Conservation (phyloP, 2,113 vertebrate species). For the Chaetodon trifascialis region DNA sequence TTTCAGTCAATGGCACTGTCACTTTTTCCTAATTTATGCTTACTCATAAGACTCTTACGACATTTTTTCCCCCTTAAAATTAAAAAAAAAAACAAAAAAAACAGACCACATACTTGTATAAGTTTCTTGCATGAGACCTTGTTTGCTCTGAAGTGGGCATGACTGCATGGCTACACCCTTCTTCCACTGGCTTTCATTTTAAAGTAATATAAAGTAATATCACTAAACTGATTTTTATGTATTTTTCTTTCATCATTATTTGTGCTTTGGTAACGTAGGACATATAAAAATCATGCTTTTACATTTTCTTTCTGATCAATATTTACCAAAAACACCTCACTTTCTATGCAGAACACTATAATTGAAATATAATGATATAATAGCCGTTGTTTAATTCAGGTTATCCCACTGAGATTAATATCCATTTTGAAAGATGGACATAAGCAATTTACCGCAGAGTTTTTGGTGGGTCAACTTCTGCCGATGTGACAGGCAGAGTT, state of each 20-base stretch:
- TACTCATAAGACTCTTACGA: no score
- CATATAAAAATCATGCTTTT: not conserved
- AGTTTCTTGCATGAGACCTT: not conserved
- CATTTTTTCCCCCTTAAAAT: no score
- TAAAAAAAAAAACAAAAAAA: no score
- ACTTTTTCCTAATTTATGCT: no score
- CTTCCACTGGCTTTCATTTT: not conserved
- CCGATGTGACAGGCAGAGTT: not conserved
- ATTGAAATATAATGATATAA: not conserved
- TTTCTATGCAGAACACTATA: not conserved
- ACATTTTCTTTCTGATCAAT: not conserved
- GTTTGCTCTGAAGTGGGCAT: not conserved
- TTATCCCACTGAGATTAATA: not conserved
- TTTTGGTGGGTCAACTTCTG: not conserved
- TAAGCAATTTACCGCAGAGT: not conserved
- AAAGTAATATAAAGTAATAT: not conserved
- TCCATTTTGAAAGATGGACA: not conserved
- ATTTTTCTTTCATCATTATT: not conserved
- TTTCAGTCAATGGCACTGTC: not conserved
- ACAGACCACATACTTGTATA: not conserved
- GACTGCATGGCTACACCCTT: no score
- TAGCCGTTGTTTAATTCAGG: not conserved
- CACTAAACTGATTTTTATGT: not conserved
- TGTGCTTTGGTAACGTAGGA: not conserved
- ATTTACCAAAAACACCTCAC: not conserved